Evolutionary conservation across 2,797 vertebrate species (phyloP), one percentile per base, ranked within the genome.

Genomic region (Labeo calbasu): DNA sequence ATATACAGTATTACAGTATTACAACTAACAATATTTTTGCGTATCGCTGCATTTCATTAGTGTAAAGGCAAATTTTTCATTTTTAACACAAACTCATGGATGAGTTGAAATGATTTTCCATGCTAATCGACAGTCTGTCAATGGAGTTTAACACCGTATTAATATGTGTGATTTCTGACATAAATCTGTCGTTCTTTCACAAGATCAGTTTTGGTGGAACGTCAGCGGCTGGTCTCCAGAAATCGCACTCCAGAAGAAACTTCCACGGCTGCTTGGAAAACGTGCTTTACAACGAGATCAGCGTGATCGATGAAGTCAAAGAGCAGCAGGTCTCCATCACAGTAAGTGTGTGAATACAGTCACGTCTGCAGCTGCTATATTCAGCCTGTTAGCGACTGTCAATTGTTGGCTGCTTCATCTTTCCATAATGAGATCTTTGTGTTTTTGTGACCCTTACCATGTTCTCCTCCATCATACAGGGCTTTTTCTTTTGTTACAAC

Each of bases 191-290:
- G 92, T 95, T 95, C 92, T 87, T 88, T 87, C 78, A 88, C 8
- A 96, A 99, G 97, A 94, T 98, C 94, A 97, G 95, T 87, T 96
- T 98, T 90, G 97, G 97, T 93, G 96, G 96, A 77, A 95, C 94
- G 50, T 92, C 91, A 88, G 87, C 88, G 84, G 92, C 92, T 89
- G 93, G 90, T 91, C 95, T 96, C 92, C 94, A 88, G 89, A 93
- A 93, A 81, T 92, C 93, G 57, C 89, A 90, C 46, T 91, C 92
- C 66, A 91, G 81, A 82, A 94, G 90, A 85, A 94, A 96, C 84
- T 98, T 99, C 89, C 91, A 95, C 25, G 98, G 98, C 79, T 99
- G 98, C 92, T 92, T 99, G 92, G 98, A 99, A 93, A 98, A 99
- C 89, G 93, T 98, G 80, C 90, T 95, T 87, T 97, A 96, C 91